Evolutionary conservation across 2,797 vertebrate genomes (phyloP).

Genomic region (Micropoecilia bifurca): DNA sequence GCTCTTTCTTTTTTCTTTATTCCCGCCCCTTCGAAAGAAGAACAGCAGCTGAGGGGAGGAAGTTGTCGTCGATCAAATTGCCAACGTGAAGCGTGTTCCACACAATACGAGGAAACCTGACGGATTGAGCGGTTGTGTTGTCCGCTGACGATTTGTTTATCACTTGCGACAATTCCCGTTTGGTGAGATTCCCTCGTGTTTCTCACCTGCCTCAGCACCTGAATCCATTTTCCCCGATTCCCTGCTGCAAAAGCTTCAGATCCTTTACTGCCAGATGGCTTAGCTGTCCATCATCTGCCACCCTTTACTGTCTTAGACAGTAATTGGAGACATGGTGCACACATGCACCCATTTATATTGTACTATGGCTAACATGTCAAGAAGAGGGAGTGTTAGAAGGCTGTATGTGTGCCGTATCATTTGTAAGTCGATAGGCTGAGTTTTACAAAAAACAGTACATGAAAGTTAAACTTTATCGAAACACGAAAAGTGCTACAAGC

Average conservation of each 20-base stretch:
- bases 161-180: conserved; percentile 56
- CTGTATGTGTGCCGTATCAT: conserved; percentile 37
- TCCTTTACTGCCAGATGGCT: conserved; percentile 56
- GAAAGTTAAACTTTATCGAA: conserved; percentile 22
- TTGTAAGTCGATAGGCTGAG: conserved; percentile 7
- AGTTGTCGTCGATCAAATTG: conserved; percentile 43
- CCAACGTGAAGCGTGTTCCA: conserved; percentile 39
- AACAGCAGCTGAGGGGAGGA: conserved; percentile 38
- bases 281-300: conserved; percentile 69
- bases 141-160: conserved; percentile 61
- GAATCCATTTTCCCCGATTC: conserved; percentile 59
- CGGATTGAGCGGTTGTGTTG: conserved; percentile 19
- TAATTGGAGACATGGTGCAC: conserved; percentile 69
- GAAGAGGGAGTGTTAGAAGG: conserved; percentile 1
- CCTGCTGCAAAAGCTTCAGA: conserved; percentile 51
- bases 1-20: background rate
- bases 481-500: conserved; percentile 3
- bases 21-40: conserved; percentile 14
- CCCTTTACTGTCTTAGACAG: conserved; percentile 59
- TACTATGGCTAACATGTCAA: conserved; percentile 42
- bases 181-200: conserved; percentile 69
- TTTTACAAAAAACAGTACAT: conserved; percentile 23
- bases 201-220: conserved; percentile 55
- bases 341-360: conserved; percentile 56
- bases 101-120: conserved; percentile 43